Evolutionary conservation across 2,797 vertebrate genomes (phyloP), one percentile per base, ranked within the genome.

Genomic region (Macroramphosus scolopax): DNA sequence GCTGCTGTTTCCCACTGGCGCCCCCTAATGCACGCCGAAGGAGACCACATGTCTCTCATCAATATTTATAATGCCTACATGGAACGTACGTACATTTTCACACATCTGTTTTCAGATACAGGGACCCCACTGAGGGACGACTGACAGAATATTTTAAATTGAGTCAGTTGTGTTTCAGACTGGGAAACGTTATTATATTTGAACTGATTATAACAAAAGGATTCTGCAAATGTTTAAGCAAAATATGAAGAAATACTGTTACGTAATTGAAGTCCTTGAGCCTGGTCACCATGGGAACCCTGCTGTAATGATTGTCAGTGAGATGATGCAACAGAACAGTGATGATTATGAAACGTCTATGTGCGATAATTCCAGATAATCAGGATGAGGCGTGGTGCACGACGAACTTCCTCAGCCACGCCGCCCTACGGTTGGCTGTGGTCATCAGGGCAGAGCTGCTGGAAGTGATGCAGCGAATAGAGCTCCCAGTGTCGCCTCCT

Each of bases 1-100:
- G 87, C 86, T 0, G 89, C 87, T 0, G 53, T 86, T 3, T 45
- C 87, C 17, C 84, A 89, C 32, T 92, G 90, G 59, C 77, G 86
- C 5, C 74, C 82, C 2, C 81, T 95, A 49, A 88, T 96, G 68
- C 96, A 97, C 44, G 31, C 81, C 0, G 91, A 89, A 0, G 96
- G 96, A 5, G 96, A 98, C 67, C 96, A 98, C 86, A 91, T 96
- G 83, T 95, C 93, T 11, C 92, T 98, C 66, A 92, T 98, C 59
- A 94, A 94, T 45, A 77, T 98, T 78, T 97, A 93, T 54, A 92
- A 92, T 0, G 86, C 92, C 43, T 98, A 93, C 78, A 70, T 89
- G 31, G 89, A 93, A 66, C 87, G 95, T 98, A 84, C 81, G 93
- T 87, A 41, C 12, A 14, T 2, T 5, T 22, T 12, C 18, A 2